phyloP scores from a whole-genome alignment of 2,113 vertebrate genomes.

The Lamprotornis superbus region DNA sequence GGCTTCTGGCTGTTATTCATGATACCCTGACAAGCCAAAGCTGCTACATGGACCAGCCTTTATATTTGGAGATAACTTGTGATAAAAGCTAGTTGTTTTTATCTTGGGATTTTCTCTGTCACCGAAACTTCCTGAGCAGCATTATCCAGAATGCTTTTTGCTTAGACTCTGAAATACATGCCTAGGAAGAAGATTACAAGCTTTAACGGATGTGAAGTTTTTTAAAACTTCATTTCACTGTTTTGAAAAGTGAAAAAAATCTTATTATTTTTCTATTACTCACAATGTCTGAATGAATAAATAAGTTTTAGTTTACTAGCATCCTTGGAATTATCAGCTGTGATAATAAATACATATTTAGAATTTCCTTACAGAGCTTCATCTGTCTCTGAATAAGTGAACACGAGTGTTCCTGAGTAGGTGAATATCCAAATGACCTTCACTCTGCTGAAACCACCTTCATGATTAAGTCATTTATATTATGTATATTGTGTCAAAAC shows the following conservation, averaged over 20 bases:
- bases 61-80: background rate
- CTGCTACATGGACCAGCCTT: background rate
- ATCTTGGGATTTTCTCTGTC: background rate
- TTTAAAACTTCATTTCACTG: background rate
- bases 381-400: background rate
- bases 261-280: background rate
- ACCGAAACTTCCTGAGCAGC: background rate
- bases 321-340: background rate
- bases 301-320: background rate
- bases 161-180: background rate
- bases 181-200: background rate
- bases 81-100: background rate
- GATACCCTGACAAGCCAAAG: background rate
- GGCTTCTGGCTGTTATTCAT: background rate
- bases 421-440: background rate
- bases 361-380: background rate
- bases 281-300: background rate
- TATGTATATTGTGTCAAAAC: background rate
- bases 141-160: background rate
- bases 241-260: background rate
- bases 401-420: background rate
- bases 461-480: background rate
- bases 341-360: background rate
- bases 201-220: background rate
- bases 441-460: background rate